phyloP scores from a whole-genome alignment of 2,797 vertebrate genomes.

The Pseudochaenichthys georgianus region DNA sequence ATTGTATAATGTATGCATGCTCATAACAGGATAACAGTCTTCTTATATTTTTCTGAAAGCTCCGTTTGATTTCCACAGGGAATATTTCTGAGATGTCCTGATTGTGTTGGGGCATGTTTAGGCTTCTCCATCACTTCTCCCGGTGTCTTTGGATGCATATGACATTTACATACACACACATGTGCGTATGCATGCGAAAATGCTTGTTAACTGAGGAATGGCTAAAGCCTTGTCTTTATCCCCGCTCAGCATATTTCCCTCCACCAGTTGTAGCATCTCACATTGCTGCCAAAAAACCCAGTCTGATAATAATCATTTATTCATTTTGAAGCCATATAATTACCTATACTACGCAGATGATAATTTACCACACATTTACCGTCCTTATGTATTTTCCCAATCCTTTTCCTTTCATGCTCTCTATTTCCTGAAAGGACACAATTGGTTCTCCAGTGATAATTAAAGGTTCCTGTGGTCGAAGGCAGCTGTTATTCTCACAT shows the following conservation, averaged over 20 bases:
- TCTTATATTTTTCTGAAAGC: slow-evolving; percentile 50
- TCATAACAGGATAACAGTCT: slow-evolving; percentile 64
- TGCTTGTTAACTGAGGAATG: slow-evolving; percentile 28
- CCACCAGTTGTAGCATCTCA: slow-evolving; percentile 25
- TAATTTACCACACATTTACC: slow-evolving; percentile 32
- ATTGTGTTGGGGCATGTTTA: slow-evolving; percentile 76
- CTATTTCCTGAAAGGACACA: slow-evolving; percentile 19
- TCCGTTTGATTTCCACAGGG: slow-evolving; percentile 68
- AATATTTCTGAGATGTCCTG: slow-evolving; percentile 79
- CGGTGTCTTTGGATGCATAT: slow-evolving; percentile 37
- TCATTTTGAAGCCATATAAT: slow-evolving; percentile 51
- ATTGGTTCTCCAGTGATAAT: slow-evolving; percentile 38
- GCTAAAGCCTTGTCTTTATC: background rate
- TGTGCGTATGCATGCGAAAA: slow-evolving; percentile 4
- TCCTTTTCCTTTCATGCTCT: slow-evolving; percentile 5
- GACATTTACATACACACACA: slow-evolving; percentile 14
- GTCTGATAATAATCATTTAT: slow-evolving; percentile 50
- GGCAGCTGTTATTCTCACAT: background rate
- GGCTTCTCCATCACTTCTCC: slow-evolving; percentile 52
- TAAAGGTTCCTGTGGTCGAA: slow-evolving; percentile 11
- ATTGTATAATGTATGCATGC: slow-evolving; percentile 34
- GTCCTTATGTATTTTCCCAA: slow-evolving; percentile 21
- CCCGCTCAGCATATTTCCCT: slow-evolving; percentile 20
- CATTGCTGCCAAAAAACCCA: slow-evolving; percentile 26
- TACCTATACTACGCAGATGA: slow-evolving; percentile 28